A percentile compares a stretch with the other conserved stretches of the same genome.
Evolutionary conservation across 2,797 vertebrate species (phyloP).

Genomic region (Serranus cabrilla): DNA sequence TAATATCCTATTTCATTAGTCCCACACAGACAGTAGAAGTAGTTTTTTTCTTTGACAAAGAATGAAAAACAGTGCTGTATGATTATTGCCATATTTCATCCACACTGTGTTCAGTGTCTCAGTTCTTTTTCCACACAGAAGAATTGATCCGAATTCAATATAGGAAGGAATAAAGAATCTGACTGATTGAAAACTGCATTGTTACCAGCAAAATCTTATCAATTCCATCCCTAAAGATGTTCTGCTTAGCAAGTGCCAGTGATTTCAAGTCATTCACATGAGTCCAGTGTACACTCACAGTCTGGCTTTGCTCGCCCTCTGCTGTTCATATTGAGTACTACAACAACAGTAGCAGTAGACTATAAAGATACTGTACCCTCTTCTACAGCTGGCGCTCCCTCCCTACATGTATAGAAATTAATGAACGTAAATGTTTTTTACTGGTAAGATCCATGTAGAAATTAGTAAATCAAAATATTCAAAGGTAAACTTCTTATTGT

Average conservation of each 20-base stretch:
- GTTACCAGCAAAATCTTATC: too few species aligned
- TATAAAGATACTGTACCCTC: not conserved
- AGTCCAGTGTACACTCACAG: slow-evolving; percentile 2
- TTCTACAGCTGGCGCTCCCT: not conserved
- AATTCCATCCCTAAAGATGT: too few species aligned
- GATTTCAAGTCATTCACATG: slow-evolving; percentile 10
- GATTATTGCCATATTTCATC: too few species aligned
- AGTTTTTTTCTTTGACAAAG: too few species aligned
- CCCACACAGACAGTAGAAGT: too few species aligned
- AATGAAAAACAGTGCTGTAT: too few species aligned
- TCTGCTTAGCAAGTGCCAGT: not conserved
- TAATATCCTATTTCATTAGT: too few species aligned
- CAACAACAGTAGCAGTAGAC: slow-evolving; percentile 59
- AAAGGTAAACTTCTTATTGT: not conserved
- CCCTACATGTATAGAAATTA: slow-evolving; percentile 1
- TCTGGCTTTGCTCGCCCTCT: slow-evolving; percentile 60
- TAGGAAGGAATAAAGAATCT: too few species aligned
- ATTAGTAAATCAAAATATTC: not conserved
- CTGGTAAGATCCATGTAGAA: not conserved
- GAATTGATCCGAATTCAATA: too few species aligned
- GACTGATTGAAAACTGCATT: too few species aligned
- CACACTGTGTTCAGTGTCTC: too few species aligned
- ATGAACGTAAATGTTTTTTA: not conserved
- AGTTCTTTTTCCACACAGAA: too few species aligned
- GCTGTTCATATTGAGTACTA: slow-evolving; percentile 62